These are phyloP conservation scores for Chondrilla cf. caribensis DNA, from an alignment of 37 sponge, comb jelly and placozoan species.

Conservation along the genomic window DNA sequence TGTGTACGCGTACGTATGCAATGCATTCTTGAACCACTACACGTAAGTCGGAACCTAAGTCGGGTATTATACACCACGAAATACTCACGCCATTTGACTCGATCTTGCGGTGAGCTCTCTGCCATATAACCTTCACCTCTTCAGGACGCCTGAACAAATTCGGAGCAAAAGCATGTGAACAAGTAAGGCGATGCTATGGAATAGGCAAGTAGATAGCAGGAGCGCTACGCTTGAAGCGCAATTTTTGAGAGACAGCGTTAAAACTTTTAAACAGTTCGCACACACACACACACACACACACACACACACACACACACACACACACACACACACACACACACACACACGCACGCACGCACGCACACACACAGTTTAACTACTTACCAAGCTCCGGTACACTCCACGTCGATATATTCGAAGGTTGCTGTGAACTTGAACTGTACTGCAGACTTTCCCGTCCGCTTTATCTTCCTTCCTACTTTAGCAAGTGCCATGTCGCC, in stretches of 20 bases:
- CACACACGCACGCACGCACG: too few species aligned
- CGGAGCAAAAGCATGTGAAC: neutral
- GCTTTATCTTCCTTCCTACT: constrained; percentile 63
- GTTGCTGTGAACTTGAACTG: constrained; percentile 77
- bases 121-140: constrained; percentile 66
- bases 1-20: too few species aligned
- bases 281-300: too few species aligned
- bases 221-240: too few species aligned
- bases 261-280: too few species aligned
- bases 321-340: too few species aligned
- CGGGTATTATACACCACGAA: neutral
- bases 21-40: too few species aligned
- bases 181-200: neutral
- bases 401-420: constrained; percentile 79
- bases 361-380: too few species aligned
- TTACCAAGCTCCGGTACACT: constrained; percentile 68
- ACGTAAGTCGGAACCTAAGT: too few species aligned
- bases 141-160: constrained; percentile 58
- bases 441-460: constrained; percentile 58
- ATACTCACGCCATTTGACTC: constrained; percentile 54
- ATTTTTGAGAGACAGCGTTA: too few species aligned
- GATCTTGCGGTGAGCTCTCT: constrained; percentile 52
- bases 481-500: neutral
- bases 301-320: too few species aligned
- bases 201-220: too few species aligned